Percentiles rank a stretch among this genome's conserved stretches.
These are phyloP conservation scores for Telmatochromis brachygnathus DNA, from an alignment of 2,113 vertebrate genomes.

Conservation along the genomic window DNA sequence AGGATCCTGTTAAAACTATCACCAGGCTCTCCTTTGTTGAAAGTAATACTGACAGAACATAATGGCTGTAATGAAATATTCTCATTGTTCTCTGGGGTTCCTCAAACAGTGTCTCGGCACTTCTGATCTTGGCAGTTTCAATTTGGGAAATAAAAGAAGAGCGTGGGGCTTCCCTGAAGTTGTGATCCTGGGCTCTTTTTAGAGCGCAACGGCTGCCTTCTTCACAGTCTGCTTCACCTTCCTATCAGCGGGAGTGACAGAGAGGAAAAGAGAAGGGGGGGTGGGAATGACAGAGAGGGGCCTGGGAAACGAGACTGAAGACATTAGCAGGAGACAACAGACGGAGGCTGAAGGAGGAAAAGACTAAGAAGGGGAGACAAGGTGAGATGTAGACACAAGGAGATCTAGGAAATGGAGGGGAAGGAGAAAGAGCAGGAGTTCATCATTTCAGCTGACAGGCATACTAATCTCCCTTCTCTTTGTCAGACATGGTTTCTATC, in stretches of 20 bases:
- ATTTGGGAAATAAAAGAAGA: background rate
- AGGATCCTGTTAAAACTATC: background rate
- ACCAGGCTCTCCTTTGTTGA: background rate
- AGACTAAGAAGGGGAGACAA: background rate
- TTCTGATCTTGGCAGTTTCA: background rate
- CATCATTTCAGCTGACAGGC: background rate
- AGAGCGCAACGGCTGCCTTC: background rate
- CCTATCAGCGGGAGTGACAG: background rate
- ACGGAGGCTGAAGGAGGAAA: background rate
- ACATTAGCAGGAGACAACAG: background rate
- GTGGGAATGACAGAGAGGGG: background rate
- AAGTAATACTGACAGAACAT: background rate
- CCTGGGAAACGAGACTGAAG: background rate
- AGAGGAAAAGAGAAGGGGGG: background rate
- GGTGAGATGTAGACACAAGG: background rate
- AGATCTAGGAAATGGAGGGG: background rate
- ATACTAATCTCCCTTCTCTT: background rate
- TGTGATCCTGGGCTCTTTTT: background rate
- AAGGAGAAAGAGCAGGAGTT: background rate
- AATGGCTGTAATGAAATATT: background rate
- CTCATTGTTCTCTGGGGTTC: background rate
- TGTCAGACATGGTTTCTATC: background rate
- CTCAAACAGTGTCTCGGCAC: background rate
- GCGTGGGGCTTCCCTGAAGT: background rate
- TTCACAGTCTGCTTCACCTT: conserved; percentile 24